Evolutionary conservation across 2,113 vertebrate species (phyloP).

Genomic region (Apteryx owenii): DNA sequence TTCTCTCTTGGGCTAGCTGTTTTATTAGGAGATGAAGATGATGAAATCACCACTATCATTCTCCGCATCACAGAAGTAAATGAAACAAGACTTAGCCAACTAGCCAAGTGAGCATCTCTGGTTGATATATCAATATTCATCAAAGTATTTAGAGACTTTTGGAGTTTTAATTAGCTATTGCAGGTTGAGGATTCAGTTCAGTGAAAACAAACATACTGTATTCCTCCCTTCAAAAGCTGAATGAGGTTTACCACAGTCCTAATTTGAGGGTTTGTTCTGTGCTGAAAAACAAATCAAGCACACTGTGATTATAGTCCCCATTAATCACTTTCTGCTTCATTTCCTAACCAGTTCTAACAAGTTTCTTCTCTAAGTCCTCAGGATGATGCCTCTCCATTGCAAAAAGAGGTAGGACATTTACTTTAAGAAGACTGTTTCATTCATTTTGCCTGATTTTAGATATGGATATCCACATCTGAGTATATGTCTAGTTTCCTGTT

Average conservation of each 20-base stretch:
- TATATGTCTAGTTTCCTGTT: neutral
- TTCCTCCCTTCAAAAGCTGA: conserved; percentile 1
- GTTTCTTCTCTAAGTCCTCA: neutral
- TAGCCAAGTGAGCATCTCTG: neutral
- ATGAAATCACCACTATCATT: conserved; percentile 26
- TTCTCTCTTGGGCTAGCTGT: neutral
- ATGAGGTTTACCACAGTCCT: neutral
- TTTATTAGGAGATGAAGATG: conserved; percentile 57
- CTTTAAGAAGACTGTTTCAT: neutral
- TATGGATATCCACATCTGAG: fast-evolving
- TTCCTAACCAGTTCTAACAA: neutral
- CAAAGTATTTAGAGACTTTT: conserved; percentile 51
- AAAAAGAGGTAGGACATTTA: neutral
- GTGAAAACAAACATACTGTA: conserved; percentile 40
- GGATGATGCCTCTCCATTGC: neutral
- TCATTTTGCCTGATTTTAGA: neutral
- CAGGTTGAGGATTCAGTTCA: conserved; percentile 42
- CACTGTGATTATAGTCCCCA: neutral
- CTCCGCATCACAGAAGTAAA: neutral
- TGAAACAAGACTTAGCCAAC: conserved; percentile 5
- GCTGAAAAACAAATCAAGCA: conserved; percentile 39
- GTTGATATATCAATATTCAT: conserved; percentile 37
- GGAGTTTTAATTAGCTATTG: conserved; percentile 53
- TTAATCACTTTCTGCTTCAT: conserved; percentile 51
- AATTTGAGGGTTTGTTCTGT: conserved; percentile 35